Conservation (phyloP, 2,113 vertebrate species). For the Ammodytes dubius region DNA sequence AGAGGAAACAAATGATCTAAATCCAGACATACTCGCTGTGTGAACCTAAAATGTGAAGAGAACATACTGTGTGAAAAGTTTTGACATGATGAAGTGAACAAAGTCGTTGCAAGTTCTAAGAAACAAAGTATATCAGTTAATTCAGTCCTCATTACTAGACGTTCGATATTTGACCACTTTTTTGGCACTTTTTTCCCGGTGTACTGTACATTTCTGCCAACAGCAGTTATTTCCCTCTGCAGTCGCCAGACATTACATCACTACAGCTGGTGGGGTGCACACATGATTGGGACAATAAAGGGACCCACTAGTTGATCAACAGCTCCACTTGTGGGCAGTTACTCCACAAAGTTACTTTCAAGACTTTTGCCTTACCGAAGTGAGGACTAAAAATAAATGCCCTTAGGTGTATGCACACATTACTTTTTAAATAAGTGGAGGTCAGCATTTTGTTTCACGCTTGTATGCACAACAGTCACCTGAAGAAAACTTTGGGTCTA, state of each 20-base stretch:
- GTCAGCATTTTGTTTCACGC: slow-evolving; percentile 44
- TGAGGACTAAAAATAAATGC: background rate
- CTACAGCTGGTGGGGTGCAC: background rate
- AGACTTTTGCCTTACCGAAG: background rate
- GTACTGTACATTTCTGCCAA: background rate
- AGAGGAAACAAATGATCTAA: background rate
- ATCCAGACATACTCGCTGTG: background rate
- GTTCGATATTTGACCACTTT: no score
- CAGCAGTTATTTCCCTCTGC: background rate
- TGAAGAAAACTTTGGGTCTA: slow-evolving; percentile 33
- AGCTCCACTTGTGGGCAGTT: background rate
- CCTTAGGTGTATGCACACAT: background rate
- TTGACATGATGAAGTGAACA: background rate
- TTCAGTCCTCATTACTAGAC: no score
- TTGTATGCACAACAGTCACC: slow-evolving; percentile 57
- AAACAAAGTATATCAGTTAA: no score
- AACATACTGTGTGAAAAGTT: background rate
- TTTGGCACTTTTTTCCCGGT: background rate
- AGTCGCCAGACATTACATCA: background rate
- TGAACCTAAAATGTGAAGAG: background rate
- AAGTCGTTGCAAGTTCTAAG: no score
- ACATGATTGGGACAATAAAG: background rate
- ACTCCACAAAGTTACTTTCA: slow-evolving; percentile 3
- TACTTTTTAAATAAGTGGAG: slow-evolving; percentile 23
- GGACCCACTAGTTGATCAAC: background rate